A percentile compares a stretch with the other conserved stretches of the same genome.
phyloP scores from a whole-genome alignment of 2,113 vertebrate species.

The Vulpes vulpes region DNA sequence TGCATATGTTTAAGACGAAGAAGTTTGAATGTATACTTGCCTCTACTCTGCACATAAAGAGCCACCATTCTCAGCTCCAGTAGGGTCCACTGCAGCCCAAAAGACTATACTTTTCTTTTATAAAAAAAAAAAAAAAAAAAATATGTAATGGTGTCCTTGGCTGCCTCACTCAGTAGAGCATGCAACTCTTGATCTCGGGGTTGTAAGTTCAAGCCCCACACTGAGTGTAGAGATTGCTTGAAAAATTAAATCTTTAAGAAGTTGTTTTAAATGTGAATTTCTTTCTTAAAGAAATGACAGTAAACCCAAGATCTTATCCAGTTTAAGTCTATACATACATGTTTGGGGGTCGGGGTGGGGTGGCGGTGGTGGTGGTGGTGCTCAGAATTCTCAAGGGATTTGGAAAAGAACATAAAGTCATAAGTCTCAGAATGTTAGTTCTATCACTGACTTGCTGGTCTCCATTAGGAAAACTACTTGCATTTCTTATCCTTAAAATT shows the following conservation, averaged over 20 bases:
- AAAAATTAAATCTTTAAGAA: not conserved
- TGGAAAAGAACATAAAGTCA: not conserved
- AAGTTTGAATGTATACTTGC: not conserved
- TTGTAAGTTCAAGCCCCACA: not conserved
- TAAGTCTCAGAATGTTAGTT: not conserved
- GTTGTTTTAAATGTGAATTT: not conserved
- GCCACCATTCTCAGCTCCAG: not conserved
- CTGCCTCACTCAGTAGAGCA: not conserved
- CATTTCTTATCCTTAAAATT: not conserved
- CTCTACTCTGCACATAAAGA: not conserved
- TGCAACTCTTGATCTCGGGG: not conserved
- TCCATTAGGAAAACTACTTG: not conserved
- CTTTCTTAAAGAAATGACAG: slow-evolving; percentile 31
- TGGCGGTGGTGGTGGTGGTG: not conserved
- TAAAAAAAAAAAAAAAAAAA: not conserved
- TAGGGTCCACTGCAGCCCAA: not conserved
- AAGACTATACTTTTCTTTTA: not conserved
- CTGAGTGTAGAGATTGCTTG: not conserved
- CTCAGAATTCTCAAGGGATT: not conserved
- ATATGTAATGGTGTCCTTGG: not conserved
- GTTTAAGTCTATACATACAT: not conserved
- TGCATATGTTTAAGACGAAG: not conserved
- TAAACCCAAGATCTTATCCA: not conserved
- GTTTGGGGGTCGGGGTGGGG: not conserved
- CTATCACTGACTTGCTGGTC: not conserved